phyloP scores from a whole-genome alignment of 1,140 invertebrate genomes.

The Nixonia krombeini region DNA sequence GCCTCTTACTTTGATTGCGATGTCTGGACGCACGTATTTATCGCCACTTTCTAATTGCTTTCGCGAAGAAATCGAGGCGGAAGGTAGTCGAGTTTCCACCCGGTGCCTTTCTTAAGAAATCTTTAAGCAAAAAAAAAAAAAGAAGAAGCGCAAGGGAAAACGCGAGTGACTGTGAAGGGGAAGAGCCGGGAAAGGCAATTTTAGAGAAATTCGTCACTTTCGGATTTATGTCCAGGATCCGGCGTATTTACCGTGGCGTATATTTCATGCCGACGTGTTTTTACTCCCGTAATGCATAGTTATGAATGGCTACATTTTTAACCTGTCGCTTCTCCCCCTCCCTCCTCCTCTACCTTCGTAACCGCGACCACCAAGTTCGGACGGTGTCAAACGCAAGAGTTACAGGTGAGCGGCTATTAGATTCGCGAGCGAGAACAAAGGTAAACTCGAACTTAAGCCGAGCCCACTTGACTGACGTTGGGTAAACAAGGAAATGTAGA shows the following conservation, averaged over 20 bases:
- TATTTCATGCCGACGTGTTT: conserved; percentile 7
- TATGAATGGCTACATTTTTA: conserved; percentile 46
- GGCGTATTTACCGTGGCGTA: background rate
- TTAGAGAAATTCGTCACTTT: conserved; percentile 1
- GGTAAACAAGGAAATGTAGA: conserved; percentile 44
- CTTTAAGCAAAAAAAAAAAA: conserved; percentile 1
- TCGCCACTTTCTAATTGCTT: conserved; percentile 44
- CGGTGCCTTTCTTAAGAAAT: conserved; percentile 8
- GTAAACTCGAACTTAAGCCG: conserved; percentile 62
- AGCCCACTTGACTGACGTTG: conserved; percentile 55
- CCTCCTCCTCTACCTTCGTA: conserved; percentile 15
- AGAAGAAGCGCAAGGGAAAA: background rate
- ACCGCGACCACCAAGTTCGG: too few relatives aligned
- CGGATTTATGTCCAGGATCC: background rate
- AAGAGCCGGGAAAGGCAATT: background rate
- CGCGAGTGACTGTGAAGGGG: too few relatives aligned
- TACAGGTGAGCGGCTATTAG: conserved; percentile 40
- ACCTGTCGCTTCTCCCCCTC: conserved; percentile 23
- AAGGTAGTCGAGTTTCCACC: background rate
- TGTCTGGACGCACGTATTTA: conserved; percentile 30
- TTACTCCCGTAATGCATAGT: conserved; percentile 10
- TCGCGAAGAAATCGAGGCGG: conserved; percentile 10
- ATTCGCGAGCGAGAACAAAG: conserved; percentile 60
- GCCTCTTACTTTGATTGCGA: conserved; percentile 52
- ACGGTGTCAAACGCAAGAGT: conserved; percentile 38